phyloP scores from a whole-genome alignment of 2,113 vertebrate genomes.

The Ibidorhyncha struthersii region DNA sequence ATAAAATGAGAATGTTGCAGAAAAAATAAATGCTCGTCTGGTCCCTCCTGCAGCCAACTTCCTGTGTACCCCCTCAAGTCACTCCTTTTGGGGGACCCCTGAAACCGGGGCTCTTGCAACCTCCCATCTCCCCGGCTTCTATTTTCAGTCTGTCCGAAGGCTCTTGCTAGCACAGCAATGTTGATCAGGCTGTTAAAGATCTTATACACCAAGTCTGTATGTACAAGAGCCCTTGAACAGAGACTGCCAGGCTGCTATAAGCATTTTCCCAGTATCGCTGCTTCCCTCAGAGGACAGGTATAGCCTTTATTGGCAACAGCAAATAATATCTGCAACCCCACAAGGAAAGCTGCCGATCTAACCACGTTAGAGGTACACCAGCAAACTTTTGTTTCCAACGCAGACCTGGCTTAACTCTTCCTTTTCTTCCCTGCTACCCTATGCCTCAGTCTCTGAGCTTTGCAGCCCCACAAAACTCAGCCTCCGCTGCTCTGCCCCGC shows the following conservation, averaged over 20 bases:
- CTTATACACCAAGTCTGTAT: background rate
- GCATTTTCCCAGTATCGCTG: background rate
- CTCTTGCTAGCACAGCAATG: background rate
- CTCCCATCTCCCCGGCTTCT: background rate
- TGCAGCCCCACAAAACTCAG: background rate
- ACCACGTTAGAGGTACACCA: background rate
- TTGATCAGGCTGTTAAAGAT: background rate
- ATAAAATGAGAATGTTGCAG: background rate
- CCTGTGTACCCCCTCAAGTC: rapidly evolving
- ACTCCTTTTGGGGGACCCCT: background rate
- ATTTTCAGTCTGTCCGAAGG: background rate
- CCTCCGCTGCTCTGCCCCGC: background rate
- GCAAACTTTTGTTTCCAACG: background rate
- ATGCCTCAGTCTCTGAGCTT: background rate
- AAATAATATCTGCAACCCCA: background rate
- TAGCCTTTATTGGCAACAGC: background rate
- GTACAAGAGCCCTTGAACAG: background rate
- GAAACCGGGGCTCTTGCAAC: background rate
- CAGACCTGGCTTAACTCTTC: background rate
- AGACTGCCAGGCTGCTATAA: background rate
- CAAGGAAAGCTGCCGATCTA: background rate
- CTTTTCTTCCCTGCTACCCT: background rate
- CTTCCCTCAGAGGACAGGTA: background rate
- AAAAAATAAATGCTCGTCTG: background rate
- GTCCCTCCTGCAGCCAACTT: background rate